Base-by-base conservation (phyloP, 2,797 vertebrate genomes). In the Xyrichtys novacula region DNA sequence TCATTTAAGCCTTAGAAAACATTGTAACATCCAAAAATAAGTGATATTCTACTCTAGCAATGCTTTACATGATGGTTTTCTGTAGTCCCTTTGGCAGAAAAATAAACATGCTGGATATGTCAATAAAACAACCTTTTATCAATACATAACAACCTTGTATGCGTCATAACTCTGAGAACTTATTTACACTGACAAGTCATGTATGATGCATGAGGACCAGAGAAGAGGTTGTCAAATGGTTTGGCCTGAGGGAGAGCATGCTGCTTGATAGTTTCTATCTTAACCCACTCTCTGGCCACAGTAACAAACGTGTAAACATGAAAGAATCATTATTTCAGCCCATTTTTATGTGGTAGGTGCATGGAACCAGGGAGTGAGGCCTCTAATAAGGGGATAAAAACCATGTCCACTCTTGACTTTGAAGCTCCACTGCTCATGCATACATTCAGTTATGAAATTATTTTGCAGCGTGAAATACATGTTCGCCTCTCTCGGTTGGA, bases 161-260 rank as follows among this genome's bases (percentile, higher is more conserved):
- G 65, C 70, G 63, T 87, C 75, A 81, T 43, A 50, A 65, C 40
- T 53, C 38, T 28, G 56, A 57, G 72, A 74, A 74, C 50, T 84
- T 68, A 86, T 84, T 80, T 75, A 76, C 86, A 74, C 44, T 7
- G 48, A 82, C 79, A 80, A 74, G 66, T 77, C 66, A 81, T 87
- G 85, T 81, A 91, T 85, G 77, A 83, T 87, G 66, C 72, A 88
- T 64, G 66, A 73, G 72, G 63, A 53, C 60, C 66, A 80, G 56
- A 74, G 72, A 84, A 55, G 38, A 67, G 73, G 65, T 78, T 76
- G 76, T 86, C 71, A 82, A 78, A 78, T 50, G 50, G 49, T 82
- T 73, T 74, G 68, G 70, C 79, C 64, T n/a, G 55, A 71, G 67
- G 75, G 57, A 63, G 43, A 49, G 42, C 25, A 2, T 57, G 68